These are phyloP conservation scores for Brachionus rubens DNA, from an alignment of 1,140 invertebrate genomes.

Conservation along the genomic window DNA sequence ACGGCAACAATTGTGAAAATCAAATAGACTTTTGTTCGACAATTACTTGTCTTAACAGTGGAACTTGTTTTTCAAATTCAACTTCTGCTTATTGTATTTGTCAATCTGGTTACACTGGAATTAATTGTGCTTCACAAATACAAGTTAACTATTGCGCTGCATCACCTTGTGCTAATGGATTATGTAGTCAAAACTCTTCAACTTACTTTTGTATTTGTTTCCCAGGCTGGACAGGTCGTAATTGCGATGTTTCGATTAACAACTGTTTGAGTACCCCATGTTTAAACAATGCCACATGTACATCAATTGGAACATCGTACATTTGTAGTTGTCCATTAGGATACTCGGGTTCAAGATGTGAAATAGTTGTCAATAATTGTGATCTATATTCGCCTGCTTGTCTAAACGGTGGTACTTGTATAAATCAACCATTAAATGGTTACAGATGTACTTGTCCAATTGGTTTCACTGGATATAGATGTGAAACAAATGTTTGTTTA, in stretches of 20 bases:
- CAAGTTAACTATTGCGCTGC: constrained; percentile 3
- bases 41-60: constrained; percentile 46
- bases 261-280: constrained; percentile 50
- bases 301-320: neutral
- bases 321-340: constrained; percentile 40
- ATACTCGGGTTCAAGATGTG: constrained; percentile 46
- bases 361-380: constrained; percentile 13
- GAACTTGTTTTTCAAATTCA: constrained; percentile 16
- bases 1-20: constrained; percentile 30
- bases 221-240: constrained; percentile 50
- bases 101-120: constrained; percentile 1
- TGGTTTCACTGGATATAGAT: constrained; percentile 1
- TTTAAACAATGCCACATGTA: constrained; percentile 46
- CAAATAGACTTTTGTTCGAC: constrained; percentile 47
- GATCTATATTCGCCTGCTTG: constrained; percentile 65
- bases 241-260: constrained; percentile 52
- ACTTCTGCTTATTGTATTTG: constrained; percentile 19
- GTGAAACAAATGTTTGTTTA: constrained; percentile 46
- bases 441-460: constrained; percentile 68
- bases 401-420: constrained; percentile 72
- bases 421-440: constrained; percentile 67
- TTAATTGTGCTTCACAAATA: neutral
- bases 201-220: constrained; percentile 51
- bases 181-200: constrained; percentile 1
- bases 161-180: constrained; percentile 15